Percentiles rank a stretch among this genome's conserved stretches.
phyloP scores from a whole-genome alignment of 2,797 vertebrate genomes.

The Anas bahamensis region DNA sequence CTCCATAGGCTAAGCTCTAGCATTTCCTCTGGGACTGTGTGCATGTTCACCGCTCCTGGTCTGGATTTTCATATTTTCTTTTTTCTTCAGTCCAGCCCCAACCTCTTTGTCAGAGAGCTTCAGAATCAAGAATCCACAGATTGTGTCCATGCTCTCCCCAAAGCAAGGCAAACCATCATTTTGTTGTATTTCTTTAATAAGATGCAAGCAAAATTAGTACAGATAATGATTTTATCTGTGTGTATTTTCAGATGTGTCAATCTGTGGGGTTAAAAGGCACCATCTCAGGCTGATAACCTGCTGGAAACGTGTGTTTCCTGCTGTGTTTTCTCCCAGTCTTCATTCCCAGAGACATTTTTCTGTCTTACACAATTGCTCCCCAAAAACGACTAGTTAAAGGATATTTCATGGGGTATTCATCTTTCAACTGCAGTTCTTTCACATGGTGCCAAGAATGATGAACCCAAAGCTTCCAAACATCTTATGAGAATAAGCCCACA shows the following conservation, averaged over 20 bases:
- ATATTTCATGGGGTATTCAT: constrained; percentile 49
- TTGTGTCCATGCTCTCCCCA: not conserved
- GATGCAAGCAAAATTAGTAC: not conserved
- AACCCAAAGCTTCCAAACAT: constrained; percentile 33
- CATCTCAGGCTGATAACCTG: not conserved
- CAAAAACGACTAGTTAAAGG: constrained; percentile 19
- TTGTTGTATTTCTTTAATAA: not conserved
- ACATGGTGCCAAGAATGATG: constrained; percentile 47
- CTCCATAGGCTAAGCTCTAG: not conserved
- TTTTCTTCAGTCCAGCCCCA: not conserved
- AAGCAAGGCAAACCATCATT: not conserved
- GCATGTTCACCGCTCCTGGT: not conserved
- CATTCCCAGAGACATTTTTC: constrained; percentile 29
- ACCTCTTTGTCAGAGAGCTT: not conserved
- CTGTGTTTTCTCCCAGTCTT: not conserved
- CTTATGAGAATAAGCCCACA: not conserved
- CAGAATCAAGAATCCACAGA: not conserved
- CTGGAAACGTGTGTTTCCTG: not conserved
- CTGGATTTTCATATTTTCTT: not conserved
- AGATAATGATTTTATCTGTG: not conserved
- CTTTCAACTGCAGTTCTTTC: constrained; percentile 40
- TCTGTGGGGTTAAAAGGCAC: not conserved
- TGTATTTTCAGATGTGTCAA: not conserved
- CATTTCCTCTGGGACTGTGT: not conserved
- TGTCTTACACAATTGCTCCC: constrained; percentile 16